Percentiles rank a stretch among this genome's conserved stretches.
Conservation (phyloP, 2,797 vertebrate species). For the Macrochelys suwanniensis region DNA sequence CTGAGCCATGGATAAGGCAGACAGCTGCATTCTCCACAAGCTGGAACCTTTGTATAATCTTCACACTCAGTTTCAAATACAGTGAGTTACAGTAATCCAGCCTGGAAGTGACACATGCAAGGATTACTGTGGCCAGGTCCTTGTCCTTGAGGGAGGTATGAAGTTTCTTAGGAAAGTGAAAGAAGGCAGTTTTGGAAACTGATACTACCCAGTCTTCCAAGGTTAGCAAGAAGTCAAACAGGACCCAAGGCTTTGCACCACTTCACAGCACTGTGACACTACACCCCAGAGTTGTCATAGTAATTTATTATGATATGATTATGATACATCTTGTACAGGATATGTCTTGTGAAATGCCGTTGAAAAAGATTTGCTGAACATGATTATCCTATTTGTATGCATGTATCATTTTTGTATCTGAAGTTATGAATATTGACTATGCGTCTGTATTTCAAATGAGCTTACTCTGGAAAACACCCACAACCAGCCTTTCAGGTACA, state of each 20-base stretch:
- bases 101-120: background rate
- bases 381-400: too few relatives aligned
- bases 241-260: background rate
- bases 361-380: too few relatives aligned
- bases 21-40: constrained; percentile 22
- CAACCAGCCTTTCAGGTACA: too few relatives aligned
- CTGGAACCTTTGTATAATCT: background rate
- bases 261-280: too few relatives aligned
- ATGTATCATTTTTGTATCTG: too few relatives aligned
- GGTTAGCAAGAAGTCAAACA: background rate
- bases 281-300: too few relatives aligned
- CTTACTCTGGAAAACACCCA: too few relatives aligned
- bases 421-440: too few relatives aligned
- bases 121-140: background rate
- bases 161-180: background rate
- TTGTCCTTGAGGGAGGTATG: background rate
- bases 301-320: too few relatives aligned
- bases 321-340: too few relatives aligned
- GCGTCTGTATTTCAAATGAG: too few relatives aligned
- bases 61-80: background rate
- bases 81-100: background rate
- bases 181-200: background rate
- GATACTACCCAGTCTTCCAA: background rate
- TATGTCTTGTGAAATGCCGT: too few relatives aligned
- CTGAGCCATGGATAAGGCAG: constrained; percentile 26